Conservation (phyloP, 2,888 invertebrate genomes). For the Carterocephalus palaemon region DNA sequence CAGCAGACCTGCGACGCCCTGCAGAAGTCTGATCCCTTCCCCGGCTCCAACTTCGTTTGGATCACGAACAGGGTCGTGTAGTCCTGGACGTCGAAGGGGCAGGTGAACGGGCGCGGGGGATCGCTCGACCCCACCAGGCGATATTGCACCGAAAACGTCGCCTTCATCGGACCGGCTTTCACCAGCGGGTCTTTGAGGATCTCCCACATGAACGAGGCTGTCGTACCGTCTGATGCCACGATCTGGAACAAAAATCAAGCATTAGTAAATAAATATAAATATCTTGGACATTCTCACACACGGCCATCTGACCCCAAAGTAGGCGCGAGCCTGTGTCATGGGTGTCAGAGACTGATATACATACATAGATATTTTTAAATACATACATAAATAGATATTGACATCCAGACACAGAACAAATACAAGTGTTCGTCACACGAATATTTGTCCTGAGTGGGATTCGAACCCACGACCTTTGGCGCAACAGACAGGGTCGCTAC, state of each 20-base stretch:
- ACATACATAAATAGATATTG: too few relatives aligned
- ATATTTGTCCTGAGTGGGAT: too few relatives aligned
- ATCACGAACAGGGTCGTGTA: slow-evolving; percentile 92
- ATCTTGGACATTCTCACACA: too few relatives aligned
- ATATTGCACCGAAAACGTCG: slow-evolving; percentile 62
- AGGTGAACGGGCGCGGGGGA: slow-evolving; percentile 74
- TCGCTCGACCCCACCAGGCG: slow-evolving; percentile 48
- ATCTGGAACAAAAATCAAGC: slow-evolving; percentile 58
- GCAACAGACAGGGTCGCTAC: too few relatives aligned
- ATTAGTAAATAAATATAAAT: too few relatives aligned
- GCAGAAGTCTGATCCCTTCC: slow-evolving; percentile 90
- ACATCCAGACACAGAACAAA: too few relatives aligned
- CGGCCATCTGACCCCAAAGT: too few relatives aligned
- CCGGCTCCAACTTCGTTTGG: slow-evolving; percentile 87
- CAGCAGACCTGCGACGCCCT: slow-evolving; percentile 93
- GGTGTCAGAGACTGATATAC: too few relatives aligned
- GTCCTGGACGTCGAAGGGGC: slow-evolving; percentile 88
- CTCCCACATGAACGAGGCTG: slow-evolving; percentile 92
- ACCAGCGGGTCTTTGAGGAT: slow-evolving; percentile 82
- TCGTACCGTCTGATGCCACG: slow-evolving; percentile 84
- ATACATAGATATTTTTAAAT: too few relatives aligned
- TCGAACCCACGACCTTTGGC: too few relatives aligned
- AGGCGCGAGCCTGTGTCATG: too few relatives aligned
- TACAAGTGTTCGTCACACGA: too few relatives aligned
- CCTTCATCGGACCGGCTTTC: slow-evolving; percentile 74